Evolutionary conservation across 2,888 invertebrate genomes (phyloP).

Genomic region (Caenorhabditis macrosperma): DNA sequence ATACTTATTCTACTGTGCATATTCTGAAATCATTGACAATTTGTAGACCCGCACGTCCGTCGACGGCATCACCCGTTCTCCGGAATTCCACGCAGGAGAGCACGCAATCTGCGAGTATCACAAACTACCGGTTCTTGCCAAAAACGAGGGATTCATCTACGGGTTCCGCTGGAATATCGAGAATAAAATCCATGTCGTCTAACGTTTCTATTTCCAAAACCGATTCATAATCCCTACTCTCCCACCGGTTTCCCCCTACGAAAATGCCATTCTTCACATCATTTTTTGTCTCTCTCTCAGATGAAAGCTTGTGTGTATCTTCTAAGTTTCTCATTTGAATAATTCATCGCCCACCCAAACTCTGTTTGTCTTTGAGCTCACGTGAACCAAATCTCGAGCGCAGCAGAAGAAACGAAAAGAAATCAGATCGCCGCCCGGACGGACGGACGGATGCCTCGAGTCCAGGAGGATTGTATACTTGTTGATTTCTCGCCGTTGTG

Average conservation of each 20-base stretch:
- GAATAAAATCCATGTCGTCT: slow-evolving; percentile 51
- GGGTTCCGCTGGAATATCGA: slow-evolving; percentile 48
- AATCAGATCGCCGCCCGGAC: background rate
- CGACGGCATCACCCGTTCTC: slow-evolving; percentile 45
- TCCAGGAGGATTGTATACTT: background rate
- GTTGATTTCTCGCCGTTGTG: slow-evolving; percentile 3
- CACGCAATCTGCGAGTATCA: slow-evolving; percentile 52
- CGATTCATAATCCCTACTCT: no score
- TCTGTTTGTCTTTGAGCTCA: background rate
- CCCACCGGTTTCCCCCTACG: no score
- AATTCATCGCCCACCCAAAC: slow-evolving; percentile 6
- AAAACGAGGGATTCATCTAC: slow-evolving; percentile 55
- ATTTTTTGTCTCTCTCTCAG: background rate
- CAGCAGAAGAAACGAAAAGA: no score
- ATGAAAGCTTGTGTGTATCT: background rate
- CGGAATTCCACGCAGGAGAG: slow-evolving; percentile 32
- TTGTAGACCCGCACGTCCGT: slow-evolving; percentile 24
- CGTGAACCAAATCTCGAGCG: no score
- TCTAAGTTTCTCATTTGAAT: background rate
- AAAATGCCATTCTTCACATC: background rate
- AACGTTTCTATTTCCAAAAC: no score
- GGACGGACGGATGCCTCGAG: background rate
- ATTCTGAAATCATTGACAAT: background rate
- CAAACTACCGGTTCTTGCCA: slow-evolving; percentile 38
- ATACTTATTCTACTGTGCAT: no score